Evolutionary conservation across 2,888 invertebrate genomes (phyloP).

Genomic region (Folsomia candida): DNA sequence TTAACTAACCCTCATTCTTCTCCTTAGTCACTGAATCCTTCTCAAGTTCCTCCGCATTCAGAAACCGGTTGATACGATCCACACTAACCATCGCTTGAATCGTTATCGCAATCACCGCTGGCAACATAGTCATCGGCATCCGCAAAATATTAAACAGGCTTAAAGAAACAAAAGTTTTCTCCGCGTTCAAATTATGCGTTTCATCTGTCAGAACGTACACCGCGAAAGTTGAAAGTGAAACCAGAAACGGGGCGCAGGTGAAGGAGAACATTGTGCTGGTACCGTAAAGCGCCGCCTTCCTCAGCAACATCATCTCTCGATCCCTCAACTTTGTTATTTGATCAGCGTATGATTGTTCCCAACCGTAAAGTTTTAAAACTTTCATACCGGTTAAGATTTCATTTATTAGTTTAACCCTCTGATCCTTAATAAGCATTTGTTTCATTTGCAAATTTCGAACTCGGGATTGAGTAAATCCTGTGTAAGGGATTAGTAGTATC

Average conservation of each 20-base stretch:
- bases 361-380: conserved; percentile 56
- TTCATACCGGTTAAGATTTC: conserved; percentile 68
- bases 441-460: conserved; percentile 56
- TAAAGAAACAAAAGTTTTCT: conserved; percentile 81
- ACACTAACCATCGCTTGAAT: no score
- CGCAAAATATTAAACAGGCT: conserved; percentile 82
- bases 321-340: conserved; percentile 52
- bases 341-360: conserved; percentile 41
- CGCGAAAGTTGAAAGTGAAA: no score
- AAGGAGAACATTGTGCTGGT: conserved; percentile 56
- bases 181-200: conserved; percentile 71
- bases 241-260: no score
- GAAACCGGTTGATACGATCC: conserved; percentile 57
- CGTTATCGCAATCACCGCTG: no score
- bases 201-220: conserved; percentile 66
- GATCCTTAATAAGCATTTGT: conserved; percentile 66
- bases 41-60: conserved; percentile 58
- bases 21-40: conserved; percentile 52
- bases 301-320: conserved; percentile 55
- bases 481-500: conserved; percentile 86
- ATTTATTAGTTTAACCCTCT: conserved; percentile 82
- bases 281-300: conserved; percentile 55
- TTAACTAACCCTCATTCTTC: conserved; percentile 48
- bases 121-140: no score
- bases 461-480: conserved; percentile 68